A percentile compares a stretch with the other conserved stretches of the same genome.
Evolutionary conservation across 2,888 invertebrate genomes (phyloP).

Genomic region (Bembecia ichneumoniformis): DNA sequence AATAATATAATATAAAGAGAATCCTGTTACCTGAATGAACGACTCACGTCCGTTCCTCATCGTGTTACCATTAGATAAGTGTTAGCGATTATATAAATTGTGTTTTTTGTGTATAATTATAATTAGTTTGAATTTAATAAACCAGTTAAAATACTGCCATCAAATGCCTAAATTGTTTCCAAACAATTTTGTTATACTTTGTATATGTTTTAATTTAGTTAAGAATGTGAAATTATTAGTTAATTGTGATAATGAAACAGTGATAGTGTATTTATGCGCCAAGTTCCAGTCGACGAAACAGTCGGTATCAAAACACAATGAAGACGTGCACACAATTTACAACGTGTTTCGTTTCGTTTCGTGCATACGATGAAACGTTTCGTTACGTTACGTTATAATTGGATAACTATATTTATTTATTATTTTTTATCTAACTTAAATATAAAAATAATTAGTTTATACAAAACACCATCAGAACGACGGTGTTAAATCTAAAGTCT

Average conservation of each 20-base stretch:
- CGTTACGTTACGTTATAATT: slow-evolving; percentile 13
- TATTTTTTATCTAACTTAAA: slow-evolving; percentile 55
- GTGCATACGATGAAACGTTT: too few species aligned
- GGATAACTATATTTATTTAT: slow-evolving; percentile 65
- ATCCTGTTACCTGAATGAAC: slow-evolving; percentile 67
- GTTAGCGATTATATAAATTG: slow-evolving; percentile 40
- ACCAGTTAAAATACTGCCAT: slow-evolving; percentile 71
- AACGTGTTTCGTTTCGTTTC: too few species aligned
- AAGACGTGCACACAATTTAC: neutral
- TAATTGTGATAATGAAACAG: slow-evolving; percentile 63
- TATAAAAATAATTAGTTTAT: slow-evolving; percentile 55
- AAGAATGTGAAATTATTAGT: slow-evolving; percentile 61
- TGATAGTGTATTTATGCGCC: slow-evolving; percentile 35
- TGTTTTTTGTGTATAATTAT: slow-evolving; percentile 50
- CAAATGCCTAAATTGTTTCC: slow-evolving; percentile 68
- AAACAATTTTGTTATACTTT: slow-evolving; percentile 47
- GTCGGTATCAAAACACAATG: too few species aligned
- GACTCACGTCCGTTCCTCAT: slow-evolving; percentile 65
- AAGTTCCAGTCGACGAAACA: neutral
- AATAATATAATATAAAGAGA: slow-evolving; percentile 8
- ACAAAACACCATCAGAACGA: slow-evolving; percentile 57
- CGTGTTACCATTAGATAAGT: slow-evolving; percentile 70
- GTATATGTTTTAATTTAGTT: slow-evolving; percentile 43
- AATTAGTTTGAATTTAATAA: slow-evolving; percentile 53
- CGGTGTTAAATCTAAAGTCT: slow-evolving; percentile 71